Evolutionary conservation across 1,140 invertebrate species (phyloP).

Genomic region (Semibalanus balanoides): DNA sequence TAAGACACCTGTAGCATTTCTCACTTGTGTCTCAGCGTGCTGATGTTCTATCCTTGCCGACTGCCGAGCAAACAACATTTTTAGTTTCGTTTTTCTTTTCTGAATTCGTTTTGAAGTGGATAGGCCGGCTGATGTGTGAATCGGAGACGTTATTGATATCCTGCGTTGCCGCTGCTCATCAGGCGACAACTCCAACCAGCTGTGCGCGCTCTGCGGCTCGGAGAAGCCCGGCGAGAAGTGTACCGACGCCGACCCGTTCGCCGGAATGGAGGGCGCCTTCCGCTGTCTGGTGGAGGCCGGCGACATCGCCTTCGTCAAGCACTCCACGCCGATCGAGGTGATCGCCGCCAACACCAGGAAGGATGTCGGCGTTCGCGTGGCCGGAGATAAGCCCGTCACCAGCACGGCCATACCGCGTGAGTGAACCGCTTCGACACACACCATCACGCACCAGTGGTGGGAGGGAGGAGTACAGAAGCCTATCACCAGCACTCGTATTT

Average conservation of each 20-base stretch:
- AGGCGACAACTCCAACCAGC: conserved; percentile 59
- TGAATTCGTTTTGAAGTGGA: too few relatives aligned
- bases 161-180: conserved; percentile 6
- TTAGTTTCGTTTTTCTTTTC: too few relatives aligned
- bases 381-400: background rate
- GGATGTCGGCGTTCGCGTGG: background rate
- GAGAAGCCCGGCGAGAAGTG: conserved; percentile 60
- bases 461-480: too few relatives aligned
- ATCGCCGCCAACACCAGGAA: background rate
- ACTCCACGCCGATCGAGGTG: conserved; percentile 44
- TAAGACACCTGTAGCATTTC: too few relatives aligned
- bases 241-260: conserved; percentile 72
- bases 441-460: too few relatives aligned
- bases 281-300: conserved; percentile 69
- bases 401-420: background rate
- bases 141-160: too few relatives aligned
- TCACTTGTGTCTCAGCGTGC: too few relatives aligned
- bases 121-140: too few relatives aligned
- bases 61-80: too few relatives aligned
- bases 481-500: too few relatives aligned
- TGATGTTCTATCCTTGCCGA: too few relatives aligned
- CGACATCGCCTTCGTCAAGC: conserved; percentile 83
- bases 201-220: conserved; percentile 65
- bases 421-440: too few relatives aligned
- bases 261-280: conserved; percentile 79